Conservation (phyloP, 2,888 invertebrate species). For the Apeira syringaria region DNA sequence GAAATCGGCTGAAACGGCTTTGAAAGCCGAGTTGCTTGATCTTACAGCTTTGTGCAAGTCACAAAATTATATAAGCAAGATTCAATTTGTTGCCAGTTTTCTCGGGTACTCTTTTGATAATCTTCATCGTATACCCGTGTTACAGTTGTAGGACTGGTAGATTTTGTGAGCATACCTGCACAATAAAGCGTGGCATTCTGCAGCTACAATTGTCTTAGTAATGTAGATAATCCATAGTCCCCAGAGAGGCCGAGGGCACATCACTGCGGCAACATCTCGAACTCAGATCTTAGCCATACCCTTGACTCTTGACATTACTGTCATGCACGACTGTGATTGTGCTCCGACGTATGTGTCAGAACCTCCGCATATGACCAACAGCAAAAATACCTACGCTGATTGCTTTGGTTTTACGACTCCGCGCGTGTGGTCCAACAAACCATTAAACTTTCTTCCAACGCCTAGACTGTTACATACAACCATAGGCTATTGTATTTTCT, state of each 20-base stretch:
- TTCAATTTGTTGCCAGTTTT: too few species aligned
- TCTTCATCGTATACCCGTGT: too few species aligned
- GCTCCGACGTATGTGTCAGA: slow-evolving; percentile 8
- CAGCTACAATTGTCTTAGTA: too few species aligned
- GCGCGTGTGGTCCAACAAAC: slow-evolving; percentile 8
- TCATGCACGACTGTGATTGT: slow-evolving; percentile 36
- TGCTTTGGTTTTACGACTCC: slow-evolving; percentile 15
- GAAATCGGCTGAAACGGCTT: too few species aligned
- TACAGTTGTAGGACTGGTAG: too few species aligned
- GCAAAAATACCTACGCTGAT: slow-evolving; percentile 20
- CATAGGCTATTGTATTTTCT: slow-evolving; percentile 15
- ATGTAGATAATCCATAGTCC: slow-evolving; percentile 1
- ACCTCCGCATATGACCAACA: slow-evolving; percentile 11
- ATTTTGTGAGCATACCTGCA: too few species aligned
- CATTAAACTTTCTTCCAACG: slow-evolving; percentile 10
- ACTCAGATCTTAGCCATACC: slow-evolving; percentile 36
- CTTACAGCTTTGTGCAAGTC: too few species aligned
- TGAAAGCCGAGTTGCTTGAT: too few species aligned
- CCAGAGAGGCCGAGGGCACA: slow-evolving; percentile 5
- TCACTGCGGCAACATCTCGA: neutral
- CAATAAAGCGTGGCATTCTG: too few species aligned
- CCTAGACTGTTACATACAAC: slow-evolving; percentile 1
- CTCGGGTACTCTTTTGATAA: too few species aligned
- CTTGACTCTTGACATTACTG: slow-evolving; percentile 56
- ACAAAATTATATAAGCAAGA: too few species aligned